Percentiles rank a stretch among this genome's conserved stretches.
phyloP scores from a whole-genome alignment of 2,113 vertebrate species.

The Ailurus styani region DNA sequence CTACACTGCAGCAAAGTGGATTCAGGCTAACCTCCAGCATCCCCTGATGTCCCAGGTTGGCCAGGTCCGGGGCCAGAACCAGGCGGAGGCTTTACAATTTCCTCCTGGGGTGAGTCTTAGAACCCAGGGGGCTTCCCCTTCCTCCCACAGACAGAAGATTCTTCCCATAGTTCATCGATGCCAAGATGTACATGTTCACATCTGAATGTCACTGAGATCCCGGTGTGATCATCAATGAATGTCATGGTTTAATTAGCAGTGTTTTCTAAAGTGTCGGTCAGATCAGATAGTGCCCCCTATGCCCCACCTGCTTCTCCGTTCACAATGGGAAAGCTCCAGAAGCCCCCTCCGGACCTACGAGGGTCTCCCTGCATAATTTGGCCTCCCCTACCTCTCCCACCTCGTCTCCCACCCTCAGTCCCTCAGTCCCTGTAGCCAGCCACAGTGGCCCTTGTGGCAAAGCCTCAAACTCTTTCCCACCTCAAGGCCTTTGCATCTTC shows the following conservation, averaged over 20 bases:
- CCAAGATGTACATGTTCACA: background rate
- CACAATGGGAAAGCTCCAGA: background rate
- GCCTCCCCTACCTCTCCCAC: background rate
- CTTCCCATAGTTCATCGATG: background rate
- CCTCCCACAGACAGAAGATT: background rate
- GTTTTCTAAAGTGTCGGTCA: background rate
- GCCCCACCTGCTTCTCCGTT: background rate
- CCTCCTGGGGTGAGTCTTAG: background rate
- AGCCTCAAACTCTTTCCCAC: background rate
- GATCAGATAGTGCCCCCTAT: background rate
- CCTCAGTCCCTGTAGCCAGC: background rate
- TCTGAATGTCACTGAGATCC: background rate
- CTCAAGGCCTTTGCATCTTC: background rate
- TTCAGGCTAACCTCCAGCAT: background rate
- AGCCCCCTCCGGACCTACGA: background rate
- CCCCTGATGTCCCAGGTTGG: background rate
- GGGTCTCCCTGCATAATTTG: too few species aligned
- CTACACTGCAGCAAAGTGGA: background rate
- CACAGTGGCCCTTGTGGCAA: background rate
- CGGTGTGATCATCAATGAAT: background rate
- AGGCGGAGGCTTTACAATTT: accelerated
- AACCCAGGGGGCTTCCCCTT: background rate
- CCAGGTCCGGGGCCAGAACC: too few species aligned
- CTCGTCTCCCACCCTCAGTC: too few species aligned
- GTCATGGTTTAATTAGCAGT: background rate